Evolutionary conservation across 2,113 vertebrate species (phyloP), one percentile per base, ranked within the genome.

Genomic region (Morphnarchus princeps): DNA sequence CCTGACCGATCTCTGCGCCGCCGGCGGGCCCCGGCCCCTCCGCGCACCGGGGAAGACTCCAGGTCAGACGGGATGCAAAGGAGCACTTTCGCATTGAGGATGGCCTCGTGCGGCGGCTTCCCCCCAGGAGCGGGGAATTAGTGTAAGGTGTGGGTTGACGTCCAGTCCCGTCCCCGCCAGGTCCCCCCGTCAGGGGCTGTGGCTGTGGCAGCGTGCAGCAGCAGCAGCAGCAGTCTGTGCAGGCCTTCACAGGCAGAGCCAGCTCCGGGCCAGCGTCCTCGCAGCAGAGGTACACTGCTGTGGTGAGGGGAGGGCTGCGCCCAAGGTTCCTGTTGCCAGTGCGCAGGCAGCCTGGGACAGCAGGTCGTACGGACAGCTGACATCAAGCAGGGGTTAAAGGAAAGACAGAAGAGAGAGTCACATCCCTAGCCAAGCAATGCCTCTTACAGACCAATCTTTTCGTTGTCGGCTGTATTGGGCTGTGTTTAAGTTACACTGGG

Each of bases 161-260:
- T 3, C 17, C 45, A 19, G 45, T 19, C 0, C 10, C 4, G 45
- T 19, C 0, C 10, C 4, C 20, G 3, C 16, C 0, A 0, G 10
- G 18, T 16, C 17, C 6, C 3, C 0, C 4, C 10, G 29, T 8
- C 25, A 2, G 42, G 31, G 26, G 6, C 16, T 32, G 2, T 10
- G n/a, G 36, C 7, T 10, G 3, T 29, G 34, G 54, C 19, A 3
- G 42, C 0, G 15, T 21, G 6, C 34, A 4, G 55, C 36, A 21
- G 66, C 36, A 21, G 66, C 36, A 18, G 66, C 47, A 5, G n/a
- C 54, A 1, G 20, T 0, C 40, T 26, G 38, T 40, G 59, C 25
- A 11, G 8, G 8, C 4, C 21, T 47, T 38, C 34, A 3, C 16
- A 3, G 81, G 57, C 79, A 42, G 10, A n/a, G 22, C 8, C 3